Evolutionary conservation across 2,888 invertebrate genomes (phyloP).

Genomic region (Horisme vitalbata): DNA sequence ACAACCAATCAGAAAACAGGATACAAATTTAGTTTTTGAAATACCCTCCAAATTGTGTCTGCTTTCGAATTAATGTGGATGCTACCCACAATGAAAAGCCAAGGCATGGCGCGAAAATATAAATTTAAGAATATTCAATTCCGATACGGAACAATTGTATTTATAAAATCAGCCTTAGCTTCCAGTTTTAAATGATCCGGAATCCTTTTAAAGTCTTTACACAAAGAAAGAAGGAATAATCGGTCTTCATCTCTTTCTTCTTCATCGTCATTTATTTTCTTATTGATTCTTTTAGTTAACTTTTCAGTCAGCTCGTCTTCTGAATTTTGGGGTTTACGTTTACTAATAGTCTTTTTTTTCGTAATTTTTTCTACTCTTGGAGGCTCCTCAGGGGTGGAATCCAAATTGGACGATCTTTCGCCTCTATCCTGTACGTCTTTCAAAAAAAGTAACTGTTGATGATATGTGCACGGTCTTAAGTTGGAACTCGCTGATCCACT

Average conservation of each 20-base stretch:
- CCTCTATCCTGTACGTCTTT: slow-evolving; percentile 27
- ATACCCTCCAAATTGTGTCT: too few species aligned
- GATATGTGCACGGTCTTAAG: slow-evolving; percentile 28
- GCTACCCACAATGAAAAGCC: too few species aligned
- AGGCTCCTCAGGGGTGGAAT: slow-evolving; percentile 21
- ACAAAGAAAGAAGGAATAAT: slow-evolving; percentile 28
- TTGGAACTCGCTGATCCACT: slow-evolving; percentile 28
- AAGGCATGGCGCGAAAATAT: too few species aligned
- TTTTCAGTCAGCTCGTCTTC: slow-evolving; percentile 21
- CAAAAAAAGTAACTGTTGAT: slow-evolving; percentile 28
- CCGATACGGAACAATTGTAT: too few species aligned
- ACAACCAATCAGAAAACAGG: too few species aligned
- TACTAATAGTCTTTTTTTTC: neutral
- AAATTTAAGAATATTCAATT: too few species aligned
- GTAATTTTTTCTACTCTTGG: slow-evolving; percentile 20
- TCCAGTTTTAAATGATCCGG: slow-evolving; percentile 22
- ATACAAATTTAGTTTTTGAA: too few species aligned
- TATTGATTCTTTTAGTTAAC: slow-evolving; percentile 25
- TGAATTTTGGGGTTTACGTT: too few species aligned
- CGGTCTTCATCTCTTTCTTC: slow-evolving; percentile 11
- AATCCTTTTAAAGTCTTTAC: slow-evolving; percentile 28
- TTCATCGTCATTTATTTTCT: slow-evolving; percentile 25
- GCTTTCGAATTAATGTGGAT: too few species aligned
- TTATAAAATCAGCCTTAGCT: slow-evolving; percentile 13
- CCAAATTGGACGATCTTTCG: slow-evolving; percentile 20